A percentile compares a stretch with the other conserved stretches of the same genome.
phyloP scores from a whole-genome alignment of 2,888 invertebrate species.

The Actias luna region DNA sequence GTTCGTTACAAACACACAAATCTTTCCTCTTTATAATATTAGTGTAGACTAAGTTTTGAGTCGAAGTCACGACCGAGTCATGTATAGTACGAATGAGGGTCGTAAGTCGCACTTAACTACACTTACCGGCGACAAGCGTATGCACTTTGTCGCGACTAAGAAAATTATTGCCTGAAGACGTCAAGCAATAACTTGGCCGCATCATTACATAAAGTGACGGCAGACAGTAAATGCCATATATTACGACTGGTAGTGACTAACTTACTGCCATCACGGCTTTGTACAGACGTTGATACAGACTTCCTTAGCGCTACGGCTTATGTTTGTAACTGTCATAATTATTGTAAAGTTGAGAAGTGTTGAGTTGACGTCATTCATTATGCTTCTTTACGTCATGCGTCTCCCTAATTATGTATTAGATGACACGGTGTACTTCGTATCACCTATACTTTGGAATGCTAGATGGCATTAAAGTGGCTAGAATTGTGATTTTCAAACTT shows the following conservation, averaged over 20 bases:
- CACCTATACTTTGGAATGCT: no score
- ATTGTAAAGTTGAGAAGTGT: not conserved
- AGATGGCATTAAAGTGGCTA: no score
- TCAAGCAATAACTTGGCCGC: not conserved
- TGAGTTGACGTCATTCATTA: no score
- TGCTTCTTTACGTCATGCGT: no score
- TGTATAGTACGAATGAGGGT: conserved; percentile 1
- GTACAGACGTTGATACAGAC: conserved; percentile 2
- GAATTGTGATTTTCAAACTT: no score
- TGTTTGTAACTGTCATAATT: not conserved
- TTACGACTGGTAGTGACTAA: not conserved
- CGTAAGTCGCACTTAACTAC: conserved; percentile 38
- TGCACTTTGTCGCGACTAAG: conserved; percentile 39
- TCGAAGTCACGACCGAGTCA: not conserved
- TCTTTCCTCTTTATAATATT: no score
- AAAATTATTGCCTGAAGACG: conserved; percentile 29
- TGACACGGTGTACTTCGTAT: no score
- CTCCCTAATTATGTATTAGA: no score
- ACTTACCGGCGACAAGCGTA: conserved; percentile 38
- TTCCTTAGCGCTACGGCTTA: not conserved
- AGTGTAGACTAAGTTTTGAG: not conserved
- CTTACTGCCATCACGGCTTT: conserved; percentile 6
- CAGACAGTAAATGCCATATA: not conserved
- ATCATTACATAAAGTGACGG: not conserved
- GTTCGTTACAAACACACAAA: no score